These are phyloP conservation scores for Saccostrea cuccullata DNA, from an alignment of 1,140 invertebrate species.

Conservation along the genomic window DNA sequence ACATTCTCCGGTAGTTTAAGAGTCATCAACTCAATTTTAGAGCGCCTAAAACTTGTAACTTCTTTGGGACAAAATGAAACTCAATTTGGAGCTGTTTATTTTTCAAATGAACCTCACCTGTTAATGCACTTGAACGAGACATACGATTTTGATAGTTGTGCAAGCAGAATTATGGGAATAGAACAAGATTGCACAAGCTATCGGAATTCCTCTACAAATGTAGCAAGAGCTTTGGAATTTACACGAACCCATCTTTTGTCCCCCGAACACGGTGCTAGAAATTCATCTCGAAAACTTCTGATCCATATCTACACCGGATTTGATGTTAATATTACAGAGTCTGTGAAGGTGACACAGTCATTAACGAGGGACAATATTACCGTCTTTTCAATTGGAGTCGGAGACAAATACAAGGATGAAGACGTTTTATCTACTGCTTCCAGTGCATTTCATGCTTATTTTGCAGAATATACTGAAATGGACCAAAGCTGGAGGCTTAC, in stretches of 20 bases:
- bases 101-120: background rate
- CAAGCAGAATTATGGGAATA: background rate
- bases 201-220: background rate
- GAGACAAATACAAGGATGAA: background rate
- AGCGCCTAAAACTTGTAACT: background rate
- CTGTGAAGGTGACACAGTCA: background rate
- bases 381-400: background rate
- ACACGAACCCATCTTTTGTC: background rate
- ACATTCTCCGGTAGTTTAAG: background rate
- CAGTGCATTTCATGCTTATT: slow-evolving; percentile 13
- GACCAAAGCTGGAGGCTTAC: background rate
- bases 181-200: background rate
- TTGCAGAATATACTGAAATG: background rate
- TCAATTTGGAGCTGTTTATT: background rate
- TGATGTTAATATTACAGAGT: background rate
- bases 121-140: slow-evolving; percentile 6
- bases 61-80: background rate
- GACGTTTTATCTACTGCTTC: background rate
- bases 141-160: background rate
- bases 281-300: background rate
- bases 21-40: slow-evolving; percentile 5
- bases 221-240: slow-evolving; percentile 9
- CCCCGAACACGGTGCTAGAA: background rate
- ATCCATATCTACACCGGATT: slow-evolving; percentile 4
- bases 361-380: background rate